Evolutionary conservation across 2,113 vertebrate species (phyloP).

Genomic region (Patagioenas fasciata): DNA sequence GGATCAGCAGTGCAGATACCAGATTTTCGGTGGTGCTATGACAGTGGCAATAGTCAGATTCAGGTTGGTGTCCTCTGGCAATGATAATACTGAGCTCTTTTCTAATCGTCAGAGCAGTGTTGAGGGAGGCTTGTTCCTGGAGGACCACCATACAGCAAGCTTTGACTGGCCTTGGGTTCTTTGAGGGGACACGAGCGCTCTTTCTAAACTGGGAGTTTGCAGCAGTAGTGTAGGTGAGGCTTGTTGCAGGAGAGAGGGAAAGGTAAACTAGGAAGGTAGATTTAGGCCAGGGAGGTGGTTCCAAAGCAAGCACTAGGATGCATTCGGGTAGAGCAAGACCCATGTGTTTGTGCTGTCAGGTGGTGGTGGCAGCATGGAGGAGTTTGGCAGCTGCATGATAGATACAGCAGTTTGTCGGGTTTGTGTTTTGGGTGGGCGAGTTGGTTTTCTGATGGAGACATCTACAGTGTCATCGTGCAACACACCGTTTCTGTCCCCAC

Average conservation of each 20-base stretch:
- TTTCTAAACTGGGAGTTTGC: background rate
- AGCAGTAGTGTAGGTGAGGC: background rate
- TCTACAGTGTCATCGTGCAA: background rate
- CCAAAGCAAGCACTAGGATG: background rate
- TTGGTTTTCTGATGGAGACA: background rate
- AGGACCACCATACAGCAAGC: background rate
- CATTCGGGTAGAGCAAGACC: background rate
- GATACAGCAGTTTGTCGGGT: background rate
- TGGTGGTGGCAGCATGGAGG: background rate
- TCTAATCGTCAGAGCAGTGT: background rate
- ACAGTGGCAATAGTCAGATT: background rate
- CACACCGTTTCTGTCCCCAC: rapidly evolving
- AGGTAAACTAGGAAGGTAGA: background rate
- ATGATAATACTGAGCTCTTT: background rate
- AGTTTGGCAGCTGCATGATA: background rate
- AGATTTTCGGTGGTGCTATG: background rate
- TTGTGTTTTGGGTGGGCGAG: background rate
- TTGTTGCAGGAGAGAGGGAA: background rate
- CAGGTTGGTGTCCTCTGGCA: background rate
- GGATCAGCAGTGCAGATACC: background rate
- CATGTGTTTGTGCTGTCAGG: background rate
- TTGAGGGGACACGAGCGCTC: background rate
- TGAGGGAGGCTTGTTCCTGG: background rate
- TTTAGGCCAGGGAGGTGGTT: background rate
- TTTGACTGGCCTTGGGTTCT: background rate